Evolutionary conservation across 2,888 invertebrate species (phyloP).

Genomic region (Laothoe populi): DNA sequence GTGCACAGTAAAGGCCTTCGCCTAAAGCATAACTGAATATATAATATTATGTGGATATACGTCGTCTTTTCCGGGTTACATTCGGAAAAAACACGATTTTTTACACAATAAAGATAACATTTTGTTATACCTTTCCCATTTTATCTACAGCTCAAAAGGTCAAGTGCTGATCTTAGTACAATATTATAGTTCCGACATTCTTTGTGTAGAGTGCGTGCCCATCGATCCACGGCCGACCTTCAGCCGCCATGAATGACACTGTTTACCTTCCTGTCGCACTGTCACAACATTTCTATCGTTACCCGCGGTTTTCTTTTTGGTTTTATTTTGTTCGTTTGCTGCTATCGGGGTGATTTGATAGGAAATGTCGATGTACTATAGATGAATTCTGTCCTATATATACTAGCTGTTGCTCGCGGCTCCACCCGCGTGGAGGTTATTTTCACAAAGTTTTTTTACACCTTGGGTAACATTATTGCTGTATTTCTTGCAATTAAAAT

Average conservation of each 20-base stretch:
- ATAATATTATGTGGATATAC: no score
- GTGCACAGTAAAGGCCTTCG: no score
- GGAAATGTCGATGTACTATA: background rate
- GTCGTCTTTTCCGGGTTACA: no score
- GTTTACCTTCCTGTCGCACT: slow-evolving; percentile 34
- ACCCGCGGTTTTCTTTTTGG: background rate
- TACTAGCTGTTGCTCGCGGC: no score
- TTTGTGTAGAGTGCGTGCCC: slow-evolving; percentile 28
- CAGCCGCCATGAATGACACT: slow-evolving; percentile 41
- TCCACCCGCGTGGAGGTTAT: no score
- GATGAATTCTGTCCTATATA: no score
- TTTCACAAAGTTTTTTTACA: no score
- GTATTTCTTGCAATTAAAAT: no score
- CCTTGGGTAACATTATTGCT: no score
- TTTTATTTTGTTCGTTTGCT: slow-evolving; percentile 17
- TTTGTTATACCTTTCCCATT: background rate
- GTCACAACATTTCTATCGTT: slow-evolving; percentile 10
- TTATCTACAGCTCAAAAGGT: background rate
- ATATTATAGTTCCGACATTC: slow-evolving; percentile 7
- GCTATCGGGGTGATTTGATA: background rate
- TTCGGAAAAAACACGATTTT: background rate
- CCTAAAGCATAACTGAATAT: no score
- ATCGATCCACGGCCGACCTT: slow-evolving; percentile 46
- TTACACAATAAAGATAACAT: background rate
- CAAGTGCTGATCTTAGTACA: slow-evolving; percentile 3